Base-by-base conservation (phyloP, 2,888 invertebrate species). In the Sisyra nigra region DNA sequence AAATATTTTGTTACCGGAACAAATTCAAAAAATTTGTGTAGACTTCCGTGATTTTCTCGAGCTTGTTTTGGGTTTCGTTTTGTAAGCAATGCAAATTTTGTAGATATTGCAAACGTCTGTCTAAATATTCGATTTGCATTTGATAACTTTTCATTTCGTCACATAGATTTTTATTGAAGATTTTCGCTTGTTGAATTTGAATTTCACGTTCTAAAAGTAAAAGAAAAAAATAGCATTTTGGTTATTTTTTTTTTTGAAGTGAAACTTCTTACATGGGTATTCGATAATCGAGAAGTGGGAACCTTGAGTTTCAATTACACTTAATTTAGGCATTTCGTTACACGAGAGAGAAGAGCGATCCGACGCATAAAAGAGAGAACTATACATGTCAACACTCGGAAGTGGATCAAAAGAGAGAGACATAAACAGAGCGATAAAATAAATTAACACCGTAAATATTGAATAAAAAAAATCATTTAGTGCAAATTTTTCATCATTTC, bases 141-240 rank as follows among this genome's bases (percentile, higher is more conserved):
- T 71, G 70, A 42, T 66, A 62, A 51, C 65, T 62, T 15, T 66
- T 63, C 19, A 67, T 60, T 43, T 67, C 67, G 15, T 69, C 67
- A n/a, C 67, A 62, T 32, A 71, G 58, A 0, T 55, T 46, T 1
- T 65, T 65, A 57, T 67, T 68, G 45, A 66, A 64, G 1, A 63
- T 62, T 42, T 63, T 64, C 7, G 72, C 55, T 1, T 65, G 61
- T 1, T 53, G 51, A 45, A 66, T 60, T 53, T 72, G 71, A 45
- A 55, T 59, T 48, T 62, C 65, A 32, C 71, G 63, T 36, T 60
- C 74, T 74, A 62, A 9, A 65, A 66, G 44, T 11, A 36, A 45
- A 47, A 50, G 43, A 47, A 40, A 44, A 1, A 32, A 14, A 17
- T 24, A 8, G 10, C 8, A 39, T 14, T 3, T 9, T 19, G 13